Base-by-base conservation (phyloP, 2,888 invertebrate species). In the Leptogaster cylindrica region DNA sequence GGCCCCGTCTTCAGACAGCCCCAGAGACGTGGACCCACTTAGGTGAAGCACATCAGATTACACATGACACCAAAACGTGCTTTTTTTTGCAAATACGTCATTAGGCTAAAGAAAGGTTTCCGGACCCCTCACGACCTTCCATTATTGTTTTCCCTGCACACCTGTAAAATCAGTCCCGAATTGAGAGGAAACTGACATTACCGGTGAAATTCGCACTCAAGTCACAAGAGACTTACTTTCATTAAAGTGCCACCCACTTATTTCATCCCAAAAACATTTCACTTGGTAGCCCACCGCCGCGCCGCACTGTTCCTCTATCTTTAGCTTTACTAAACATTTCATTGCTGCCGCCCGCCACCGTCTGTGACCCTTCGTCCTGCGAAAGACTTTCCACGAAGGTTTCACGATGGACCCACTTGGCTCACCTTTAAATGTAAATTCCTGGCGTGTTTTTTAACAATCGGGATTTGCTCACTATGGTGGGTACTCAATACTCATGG, bases 11-110 rank as follows among this genome's bases (percentile, higher is more conserved):
- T n/a, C 31, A 52, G 52, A 52, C 52, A 52, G 20, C 33, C 33
- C 52, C 20, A 10, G 52, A 12, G 27, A 52, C 31, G 16, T 18
- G 33, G 31, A 14, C 31, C 31, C 6, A 16, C 20, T 52, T 12
- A 14, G 6, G 2, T 16, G 31, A 8, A 52, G 10, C 33, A 33
- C 18, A 12, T 16, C 28, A 52, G 31, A 52, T 52, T 52, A 52
- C 33, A 52, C 27, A 52, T 20, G 52, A 20, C 52, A 52, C 31
- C 52, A 1, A n/a, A n/a, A 36, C 28, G 28, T 10, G 33, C 14
- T 5, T 20, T 25, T 31, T 33, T 52, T 52, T 31, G 31, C 33
- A 52, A 52, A 52, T 31, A 52, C 31, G 6, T 52, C 52, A 52
- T 52, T 52, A 52, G 12, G 20, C 16, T 16, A 52, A 20, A 33